phyloP scores from a whole-genome alignment of 1,140 invertebrate genomes.

The Lordiphosa stackelbergi region DNA sequence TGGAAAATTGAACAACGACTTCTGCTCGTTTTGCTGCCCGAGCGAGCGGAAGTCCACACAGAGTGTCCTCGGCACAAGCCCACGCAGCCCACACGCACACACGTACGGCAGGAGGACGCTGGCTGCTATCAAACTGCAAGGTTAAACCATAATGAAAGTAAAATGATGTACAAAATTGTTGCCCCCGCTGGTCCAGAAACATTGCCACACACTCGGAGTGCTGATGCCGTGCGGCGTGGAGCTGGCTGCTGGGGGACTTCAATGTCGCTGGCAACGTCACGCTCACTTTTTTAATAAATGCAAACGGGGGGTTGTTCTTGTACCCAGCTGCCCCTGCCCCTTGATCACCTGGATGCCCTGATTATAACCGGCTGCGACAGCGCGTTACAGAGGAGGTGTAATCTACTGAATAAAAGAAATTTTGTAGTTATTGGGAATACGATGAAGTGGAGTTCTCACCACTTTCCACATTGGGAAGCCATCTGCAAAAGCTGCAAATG shows the following conservation, averaged over 20 bases:
- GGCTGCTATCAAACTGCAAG: constrained; percentile 61
- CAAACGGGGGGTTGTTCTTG: no score
- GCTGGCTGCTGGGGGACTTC: background rate
- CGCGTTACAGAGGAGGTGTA: no score
- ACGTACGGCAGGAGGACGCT: constrained; percentile 1
- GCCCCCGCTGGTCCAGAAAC: constrained; percentile 36
- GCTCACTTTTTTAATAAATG: no score
- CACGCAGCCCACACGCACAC: constrained; percentile 38
- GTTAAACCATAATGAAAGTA: constrained; percentile 73
- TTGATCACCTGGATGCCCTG: no score
- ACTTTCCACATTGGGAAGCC: no score
- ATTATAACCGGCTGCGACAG: no score
- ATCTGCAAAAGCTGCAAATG: no score
- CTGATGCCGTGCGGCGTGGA: background rate
- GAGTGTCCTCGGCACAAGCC: constrained; percentile 14
- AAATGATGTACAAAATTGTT: constrained; percentile 68
- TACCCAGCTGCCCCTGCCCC: no score
- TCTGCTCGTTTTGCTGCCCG: constrained; percentile 74
- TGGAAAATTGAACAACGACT: constrained; percentile 75
- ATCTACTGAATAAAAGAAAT: no score
- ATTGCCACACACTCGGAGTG: constrained; percentile 20
- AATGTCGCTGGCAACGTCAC: no score
- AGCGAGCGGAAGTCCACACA: constrained; percentile 59
- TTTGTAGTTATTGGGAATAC: background rate
- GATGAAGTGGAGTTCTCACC: no score